Evolutionary conservation across 1,140 invertebrate species (phyloP), one percentile per base, ranked within the genome.

Genomic region (Triops cancriformis): DNA sequence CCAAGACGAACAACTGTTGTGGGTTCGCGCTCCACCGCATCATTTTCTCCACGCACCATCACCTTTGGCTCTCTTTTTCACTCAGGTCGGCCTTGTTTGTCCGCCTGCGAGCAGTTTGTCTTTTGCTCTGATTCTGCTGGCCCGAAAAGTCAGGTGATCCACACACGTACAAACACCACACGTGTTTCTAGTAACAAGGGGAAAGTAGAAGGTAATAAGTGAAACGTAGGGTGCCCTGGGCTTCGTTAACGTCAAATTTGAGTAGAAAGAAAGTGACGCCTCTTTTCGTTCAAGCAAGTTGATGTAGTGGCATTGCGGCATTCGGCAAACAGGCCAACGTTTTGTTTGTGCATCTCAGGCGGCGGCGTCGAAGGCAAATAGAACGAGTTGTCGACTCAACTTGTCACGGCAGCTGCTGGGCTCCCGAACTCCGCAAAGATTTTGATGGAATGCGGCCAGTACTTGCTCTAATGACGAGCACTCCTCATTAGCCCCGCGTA

Each of bases 371-470:
- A 64, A 64, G 51, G 51, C 51, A 64, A 64, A 64, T 64, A 23
- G 51, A 64, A 9, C 6, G 23, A 64, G 51, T 64, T 23, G 51
- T 64, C 51, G 23, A 64, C 51, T 64, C 51, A 64, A 64, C 51
- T 64, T 64, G 51, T 64, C 51, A 64, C 23, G 51, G 51, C 51
- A 23, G 51, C 51, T 64, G 51, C 51, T 14, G 51, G 51, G 51
- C 51, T 64, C 51, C 51, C 23, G 31, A 37, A 37, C 31, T 37
- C 14, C 18, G 3, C 51, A 64, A n/a, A 64, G 51, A 64, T 64
- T 64, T 9, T 64, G 51, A 64, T 64, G 51, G 51, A 64, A 64
- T 64, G 51, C 51, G 51, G 51, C 51, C n/a, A 64, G 51, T 64
- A 64, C 51, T 64, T 64, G 51, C 14, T 6, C 51, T 64, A 64